Conservation (phyloP, 2,888 invertebrate species). For the Acrocera orbiculus region DNA sequence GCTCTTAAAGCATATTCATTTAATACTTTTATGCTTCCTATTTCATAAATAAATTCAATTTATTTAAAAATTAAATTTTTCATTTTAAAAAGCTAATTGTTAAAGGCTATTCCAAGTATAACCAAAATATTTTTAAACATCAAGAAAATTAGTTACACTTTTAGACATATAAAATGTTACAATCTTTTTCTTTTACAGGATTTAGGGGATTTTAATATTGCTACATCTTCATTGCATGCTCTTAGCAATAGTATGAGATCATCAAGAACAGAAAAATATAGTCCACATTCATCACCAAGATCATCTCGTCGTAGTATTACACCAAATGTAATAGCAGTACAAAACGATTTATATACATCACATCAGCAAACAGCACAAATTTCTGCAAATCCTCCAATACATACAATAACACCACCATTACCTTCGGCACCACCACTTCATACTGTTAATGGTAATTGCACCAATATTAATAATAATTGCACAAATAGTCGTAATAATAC, state of each 20-base stretch:
- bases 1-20: too few relatives aligned
- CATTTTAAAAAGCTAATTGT: too few relatives aligned
- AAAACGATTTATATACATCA: constrained; percentile 27
- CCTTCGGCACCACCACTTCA: constrained; percentile 24
- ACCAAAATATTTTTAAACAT: too few relatives aligned
- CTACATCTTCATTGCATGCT: constrained; percentile 42
- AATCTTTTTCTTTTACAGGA: constrained; percentile 32
- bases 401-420: constrained; percentile 16
- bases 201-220: constrained; percentile 43
- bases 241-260: constrained; percentile 30
- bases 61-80: too few relatives aligned
- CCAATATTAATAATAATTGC: constrained; percentile 10
- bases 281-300: constrained; percentile 40
- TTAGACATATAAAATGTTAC: too few relatives aligned
- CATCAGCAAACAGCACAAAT: constrained; percentile 21
- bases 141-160: not conserved
- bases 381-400: constrained; percentile 11
- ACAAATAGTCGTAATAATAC: constrained; percentile 10
- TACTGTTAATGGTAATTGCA: not conserved
- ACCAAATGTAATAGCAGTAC: constrained; percentile 28
- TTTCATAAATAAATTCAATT: too few relatives aligned
- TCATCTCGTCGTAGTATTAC: constrained; percentile 32
- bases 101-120: too few relatives aligned
- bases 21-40: too few relatives aligned
- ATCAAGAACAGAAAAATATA: constrained; percentile 31